Evolutionary conservation across 2,113 vertebrate genomes (phyloP), one percentile per base, ranked within the genome.

Genomic region (Gymnocephalus cernua): DNA sequence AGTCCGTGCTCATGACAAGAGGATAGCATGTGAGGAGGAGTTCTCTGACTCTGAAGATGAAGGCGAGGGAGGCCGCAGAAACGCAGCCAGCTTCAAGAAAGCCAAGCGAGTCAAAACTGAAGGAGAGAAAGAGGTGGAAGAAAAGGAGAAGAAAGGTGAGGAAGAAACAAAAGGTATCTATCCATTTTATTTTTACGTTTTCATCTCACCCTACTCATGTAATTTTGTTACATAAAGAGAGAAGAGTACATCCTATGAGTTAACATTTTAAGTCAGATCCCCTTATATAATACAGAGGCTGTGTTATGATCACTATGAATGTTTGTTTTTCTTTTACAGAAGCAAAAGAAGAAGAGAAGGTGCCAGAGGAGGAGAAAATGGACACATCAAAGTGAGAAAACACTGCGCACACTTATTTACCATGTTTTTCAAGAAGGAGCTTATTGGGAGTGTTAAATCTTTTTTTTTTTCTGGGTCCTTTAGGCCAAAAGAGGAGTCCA

Each of bases 11-110:
- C 98, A 98, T 2, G 98, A 99, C 87, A 99, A 99, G 90, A 96
- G 98, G 57, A 99, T 99, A 92, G 97, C 97, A 1, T 99, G 98
- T 15, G 98, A 99, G 0, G 98, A 99, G 78, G 98, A 99, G 86
- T 99, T 99, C 94, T 99, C 98, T 0, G 98, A 99, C 86, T 99
- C 98, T 0, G 98, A 99, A 78, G 98, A 99, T 4, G 98, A 99
- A 82, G 98, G 98, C 0, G 93, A 93, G 79, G 93, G 93, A 0
- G 97, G 98, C 0, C 97, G 98, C 79, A 96, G 97, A 64, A 99
- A 99, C 1, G 90, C 96, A 4, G 94, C 97, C 86, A 99, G 96
- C 90, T 99, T 96, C 88, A 99, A 99, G 93, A 99, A 99, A 83
- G 92, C 95, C 50, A 99, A 99, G 77, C 94, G 98, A 45, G 95